Percentiles rank a stretch among this genome's conserved stretches.
Conservation (phyloP, 2,888 invertebrate genomes). For the Limnephilus marmoratus region DNA sequence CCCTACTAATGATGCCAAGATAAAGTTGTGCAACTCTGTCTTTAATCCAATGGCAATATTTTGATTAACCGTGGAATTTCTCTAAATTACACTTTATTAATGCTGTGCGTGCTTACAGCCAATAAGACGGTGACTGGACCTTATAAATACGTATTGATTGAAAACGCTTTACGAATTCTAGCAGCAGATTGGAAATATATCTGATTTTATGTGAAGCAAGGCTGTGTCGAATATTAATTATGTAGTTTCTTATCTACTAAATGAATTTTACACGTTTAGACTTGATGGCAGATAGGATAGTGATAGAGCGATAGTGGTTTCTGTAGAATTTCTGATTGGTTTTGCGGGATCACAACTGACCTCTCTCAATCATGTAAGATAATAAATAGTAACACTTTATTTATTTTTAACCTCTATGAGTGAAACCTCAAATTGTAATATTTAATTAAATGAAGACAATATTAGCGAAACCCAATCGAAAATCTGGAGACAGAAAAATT, state of each 20-base stretch:
- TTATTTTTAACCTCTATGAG: no score
- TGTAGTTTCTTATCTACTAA: not conserved
- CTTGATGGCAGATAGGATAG: not conserved
- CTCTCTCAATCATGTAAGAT: not conserved
- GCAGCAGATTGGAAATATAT: not conserved
- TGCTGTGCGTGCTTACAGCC: not conserved
- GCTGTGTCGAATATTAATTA: slow-evolving; percentile 2
- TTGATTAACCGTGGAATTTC: slow-evolving; percentile 10
- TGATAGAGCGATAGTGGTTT: not conserved
- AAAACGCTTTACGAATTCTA: slow-evolving; percentile 12
- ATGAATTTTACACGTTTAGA: not conserved
- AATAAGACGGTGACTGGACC: not conserved
- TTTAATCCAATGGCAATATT: not conserved
- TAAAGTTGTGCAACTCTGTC: not conserved
- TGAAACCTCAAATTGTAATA: no score
- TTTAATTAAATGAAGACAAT: no score
- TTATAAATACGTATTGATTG: slow-evolving; percentile 12
- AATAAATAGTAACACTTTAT: not conserved
- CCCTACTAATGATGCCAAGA: not conserved
- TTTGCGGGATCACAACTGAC: not conserved
- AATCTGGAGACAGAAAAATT: no score
- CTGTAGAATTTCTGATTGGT: not conserved
- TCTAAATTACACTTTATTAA: not conserved
- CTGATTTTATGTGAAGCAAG: slow-evolving; percentile 8
- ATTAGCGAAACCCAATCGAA: no score